Conservation (phyloP, 2,113 vertebrate genomes). For the Chloropsis cyanopogon region DNA sequence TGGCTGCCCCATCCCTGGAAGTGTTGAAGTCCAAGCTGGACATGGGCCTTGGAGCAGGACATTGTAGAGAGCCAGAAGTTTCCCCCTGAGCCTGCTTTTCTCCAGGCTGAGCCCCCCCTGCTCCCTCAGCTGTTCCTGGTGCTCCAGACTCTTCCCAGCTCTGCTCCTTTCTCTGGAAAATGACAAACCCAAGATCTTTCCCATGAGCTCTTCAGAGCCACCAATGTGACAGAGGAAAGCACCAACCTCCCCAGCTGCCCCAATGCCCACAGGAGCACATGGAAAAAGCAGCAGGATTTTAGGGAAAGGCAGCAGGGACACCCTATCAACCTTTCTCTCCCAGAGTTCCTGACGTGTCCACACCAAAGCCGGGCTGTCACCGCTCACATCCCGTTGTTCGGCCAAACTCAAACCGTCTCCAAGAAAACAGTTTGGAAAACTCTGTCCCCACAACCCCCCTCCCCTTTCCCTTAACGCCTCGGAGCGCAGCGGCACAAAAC, state of each 20-base stretch:
- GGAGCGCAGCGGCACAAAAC: background rate
- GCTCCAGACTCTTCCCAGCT: background rate
- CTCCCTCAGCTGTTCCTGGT: fast-evolving
- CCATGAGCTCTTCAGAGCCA: fast-evolving
- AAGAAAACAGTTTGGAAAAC: background rate
- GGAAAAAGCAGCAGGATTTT: background rate
- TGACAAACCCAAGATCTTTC: fast-evolving
- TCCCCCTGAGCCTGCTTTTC: background rate
- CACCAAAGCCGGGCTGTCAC: background rate
- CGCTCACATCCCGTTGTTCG: background rate
- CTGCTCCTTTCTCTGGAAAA: background rate
- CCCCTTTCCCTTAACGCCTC: background rate
- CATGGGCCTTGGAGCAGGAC: background rate
- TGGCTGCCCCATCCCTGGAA: background rate
- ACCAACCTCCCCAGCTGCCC: fast-evolving
- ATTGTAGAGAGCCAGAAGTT: background rate
- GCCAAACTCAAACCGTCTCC: background rate
- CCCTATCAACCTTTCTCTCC: background rate
- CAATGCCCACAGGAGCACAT: fast-evolving
- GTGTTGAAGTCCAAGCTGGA: background rate
- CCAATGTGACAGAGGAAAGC: fast-evolving
- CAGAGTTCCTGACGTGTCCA: background rate
- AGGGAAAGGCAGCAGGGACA: background rate
- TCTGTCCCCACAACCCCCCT: fast-evolving
- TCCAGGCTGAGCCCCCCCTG: background rate